A percentile compares a stretch with the other conserved stretches of the same genome.
Conservation (phyloP, 2,113 vertebrate species). For the Suncus etruscus region DNA sequence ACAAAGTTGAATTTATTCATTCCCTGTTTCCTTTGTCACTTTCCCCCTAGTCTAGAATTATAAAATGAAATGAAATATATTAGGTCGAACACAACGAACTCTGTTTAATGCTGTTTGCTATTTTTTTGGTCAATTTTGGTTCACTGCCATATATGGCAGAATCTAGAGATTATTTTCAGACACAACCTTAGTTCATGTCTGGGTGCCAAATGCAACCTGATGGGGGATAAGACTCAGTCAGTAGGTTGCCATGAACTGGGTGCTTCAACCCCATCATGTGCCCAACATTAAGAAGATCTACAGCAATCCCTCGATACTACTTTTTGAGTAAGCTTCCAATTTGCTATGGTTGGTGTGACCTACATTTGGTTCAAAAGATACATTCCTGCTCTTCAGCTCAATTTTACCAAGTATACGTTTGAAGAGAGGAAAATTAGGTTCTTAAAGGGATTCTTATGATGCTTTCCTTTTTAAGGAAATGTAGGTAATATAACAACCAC, state of each 20-base stretch:
- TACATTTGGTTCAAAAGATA: constrained; percentile 78
- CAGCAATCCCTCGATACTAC: constrained; percentile 63
- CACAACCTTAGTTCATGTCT: not conserved
- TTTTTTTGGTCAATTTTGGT: not conserved
- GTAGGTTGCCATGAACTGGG: not conserved
- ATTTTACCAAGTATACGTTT: constrained; percentile 71
- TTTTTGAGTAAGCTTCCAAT: constrained; percentile 72
- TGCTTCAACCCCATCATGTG: constrained; percentile 16
- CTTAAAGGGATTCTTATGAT: constrained; percentile 70
- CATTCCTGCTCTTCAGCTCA: constrained; percentile 17
- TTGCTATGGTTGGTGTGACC: constrained; percentile 77
- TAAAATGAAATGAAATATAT: constrained; percentile 47
- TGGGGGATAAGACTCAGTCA: not conserved
- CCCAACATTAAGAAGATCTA: constrained; percentile 60
- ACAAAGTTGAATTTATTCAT: not conserved
- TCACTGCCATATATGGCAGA: not conserved
- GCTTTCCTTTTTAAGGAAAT: constrained; percentile 71
- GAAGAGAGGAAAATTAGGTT: constrained; percentile 37
- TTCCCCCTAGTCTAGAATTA: not conserved
- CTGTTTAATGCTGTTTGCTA: not conserved
- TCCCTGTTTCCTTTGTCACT: not conserved
- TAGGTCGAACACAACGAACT: not conserved
- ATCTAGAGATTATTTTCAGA: constrained; percentile 20
- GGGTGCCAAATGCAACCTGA: not conserved
- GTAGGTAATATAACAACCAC: constrained; percentile 77